These are phyloP conservation scores for Diabrotica virgifera DNA, from an alignment of 1,140 invertebrate genomes.

Conservation along the genomic window DNA sequence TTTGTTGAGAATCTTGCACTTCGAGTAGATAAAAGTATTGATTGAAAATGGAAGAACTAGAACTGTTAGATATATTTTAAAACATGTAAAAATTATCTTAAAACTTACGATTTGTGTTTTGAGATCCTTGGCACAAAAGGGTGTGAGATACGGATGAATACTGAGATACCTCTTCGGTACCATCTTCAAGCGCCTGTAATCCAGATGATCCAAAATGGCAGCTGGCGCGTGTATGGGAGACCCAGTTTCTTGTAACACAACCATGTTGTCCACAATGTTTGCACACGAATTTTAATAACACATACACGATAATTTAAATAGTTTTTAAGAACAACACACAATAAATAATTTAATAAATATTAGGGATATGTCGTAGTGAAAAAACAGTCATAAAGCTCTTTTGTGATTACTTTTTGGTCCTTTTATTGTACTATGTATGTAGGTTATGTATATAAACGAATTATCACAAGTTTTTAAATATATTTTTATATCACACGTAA, in stretches of 20 bases:
- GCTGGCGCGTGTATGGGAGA: constrained; percentile 49
- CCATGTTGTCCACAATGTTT: constrained; percentile 37
- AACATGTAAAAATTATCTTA: background rate
- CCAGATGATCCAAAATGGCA: constrained; percentile 48
- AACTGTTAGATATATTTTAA: background rate
- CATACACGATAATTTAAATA: background rate
- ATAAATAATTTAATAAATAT: background rate
- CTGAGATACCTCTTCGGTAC: constrained; percentile 84
- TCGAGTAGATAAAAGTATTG: too few relatives aligned
- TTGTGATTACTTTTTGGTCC: constrained; percentile 11
- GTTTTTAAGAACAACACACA: background rate
- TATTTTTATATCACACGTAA: constrained; percentile 17
- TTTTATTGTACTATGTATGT: constrained; percentile 16
- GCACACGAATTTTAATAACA: background rate
- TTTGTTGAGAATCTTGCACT: too few relatives aligned
- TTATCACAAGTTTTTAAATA: constrained; percentile 14
- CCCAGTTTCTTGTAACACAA: constrained; percentile 48
- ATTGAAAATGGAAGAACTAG: too few relatives aligned
- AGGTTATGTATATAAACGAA: background rate
- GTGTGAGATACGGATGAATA: constrained; percentile 82
- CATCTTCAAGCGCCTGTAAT: constrained; percentile 79
- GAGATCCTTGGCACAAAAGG: constrained; percentile 69
- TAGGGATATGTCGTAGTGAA: background rate
- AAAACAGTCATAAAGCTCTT: constrained; percentile 7
- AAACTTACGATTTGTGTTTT: constrained; percentile 69